Evolutionary conservation across 2,888 invertebrate genomes (phyloP).

Genomic region (Synanthedon vespiformis): DNA sequence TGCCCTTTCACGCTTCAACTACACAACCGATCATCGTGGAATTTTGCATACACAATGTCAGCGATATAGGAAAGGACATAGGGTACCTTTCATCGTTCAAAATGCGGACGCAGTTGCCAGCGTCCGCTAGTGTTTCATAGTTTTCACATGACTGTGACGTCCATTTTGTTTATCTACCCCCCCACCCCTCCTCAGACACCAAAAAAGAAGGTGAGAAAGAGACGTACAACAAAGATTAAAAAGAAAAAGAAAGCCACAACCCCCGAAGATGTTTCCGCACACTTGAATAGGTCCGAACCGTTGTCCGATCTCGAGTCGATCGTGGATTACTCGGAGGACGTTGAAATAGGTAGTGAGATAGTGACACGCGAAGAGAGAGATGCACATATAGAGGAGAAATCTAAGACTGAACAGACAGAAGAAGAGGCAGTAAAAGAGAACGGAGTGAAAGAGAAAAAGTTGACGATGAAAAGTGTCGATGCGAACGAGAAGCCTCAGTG

Average conservation of each 20-base stretch:
- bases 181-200: neutral
- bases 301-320: neutral
- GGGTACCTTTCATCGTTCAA: too few species aligned
- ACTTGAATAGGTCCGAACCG: neutral
- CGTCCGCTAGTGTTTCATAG: too few species aligned
- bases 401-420: neutral
- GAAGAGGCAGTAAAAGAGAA: neutral
- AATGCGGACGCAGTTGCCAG: too few species aligned
- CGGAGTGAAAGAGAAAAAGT: neutral
- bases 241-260: constrained; percentile 2
- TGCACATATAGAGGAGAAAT: neutral
- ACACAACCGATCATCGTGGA: too few species aligned
- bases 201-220: constrained; percentile 4
- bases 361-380: neutral
- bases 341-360: neutral
- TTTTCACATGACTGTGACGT: too few species aligned
- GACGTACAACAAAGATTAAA: constrained; percentile 2
- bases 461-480: too few species aligned
- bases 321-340: neutral
- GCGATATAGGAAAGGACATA: too few species aligned
- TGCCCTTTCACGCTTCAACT: too few species aligned
- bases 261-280: neutral
- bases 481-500: constrained; percentile 37
- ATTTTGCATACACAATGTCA: too few species aligned
- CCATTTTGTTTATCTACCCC: neutral